Percentiles rank a stretch among this genome's conserved stretches.
These are phyloP conservation scores for Camarhynchus parvulus DNA, from an alignment of 2,113 vertebrate species.

Conservation along the genomic window DNA sequence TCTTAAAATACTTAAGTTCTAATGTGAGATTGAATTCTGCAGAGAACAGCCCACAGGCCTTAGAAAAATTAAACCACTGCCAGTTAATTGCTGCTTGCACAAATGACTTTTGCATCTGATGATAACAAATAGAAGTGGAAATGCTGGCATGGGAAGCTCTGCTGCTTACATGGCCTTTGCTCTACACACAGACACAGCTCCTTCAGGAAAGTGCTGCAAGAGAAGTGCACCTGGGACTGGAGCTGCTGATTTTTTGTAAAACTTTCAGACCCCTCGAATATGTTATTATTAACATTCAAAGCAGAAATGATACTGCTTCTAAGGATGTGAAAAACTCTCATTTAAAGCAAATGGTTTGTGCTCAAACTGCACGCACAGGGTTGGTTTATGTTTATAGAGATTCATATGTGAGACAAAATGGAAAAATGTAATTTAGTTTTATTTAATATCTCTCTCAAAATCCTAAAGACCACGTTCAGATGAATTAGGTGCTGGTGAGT, in stretches of 20 bases:
- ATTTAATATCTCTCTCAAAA: slow-evolving; percentile 14
- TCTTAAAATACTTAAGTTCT: not conserved
- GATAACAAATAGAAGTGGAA: not conserved
- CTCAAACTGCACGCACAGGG: not conserved
- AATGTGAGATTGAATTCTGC: not conserved
- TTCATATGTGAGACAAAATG: not conserved
- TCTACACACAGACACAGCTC: not conserved
- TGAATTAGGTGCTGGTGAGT: slow-evolving; percentile 44
- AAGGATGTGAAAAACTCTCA: not conserved
- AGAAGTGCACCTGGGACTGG: not conserved
- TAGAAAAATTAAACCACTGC: not conserved
- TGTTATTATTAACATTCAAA: not conserved
- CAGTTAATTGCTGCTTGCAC: not conserved
- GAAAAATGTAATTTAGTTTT: slow-evolving; percentile 34
- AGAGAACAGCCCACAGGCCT: not conserved
- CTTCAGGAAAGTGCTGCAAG: not conserved
- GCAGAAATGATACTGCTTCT: not conserved
- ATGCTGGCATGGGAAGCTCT: not conserved
- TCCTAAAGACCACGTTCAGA: not conserved
- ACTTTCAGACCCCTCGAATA: not conserved
- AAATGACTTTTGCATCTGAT: not conserved
- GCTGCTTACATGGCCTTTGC: not conserved
- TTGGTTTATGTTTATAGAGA: not conserved
- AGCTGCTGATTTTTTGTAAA: not conserved
- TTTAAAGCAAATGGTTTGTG: not conserved